Evolutionary conservation across 2,888 invertebrate species (phyloP), one percentile per base, ranked within the genome.

Genomic region (Mythimna albipuncta): DNA sequence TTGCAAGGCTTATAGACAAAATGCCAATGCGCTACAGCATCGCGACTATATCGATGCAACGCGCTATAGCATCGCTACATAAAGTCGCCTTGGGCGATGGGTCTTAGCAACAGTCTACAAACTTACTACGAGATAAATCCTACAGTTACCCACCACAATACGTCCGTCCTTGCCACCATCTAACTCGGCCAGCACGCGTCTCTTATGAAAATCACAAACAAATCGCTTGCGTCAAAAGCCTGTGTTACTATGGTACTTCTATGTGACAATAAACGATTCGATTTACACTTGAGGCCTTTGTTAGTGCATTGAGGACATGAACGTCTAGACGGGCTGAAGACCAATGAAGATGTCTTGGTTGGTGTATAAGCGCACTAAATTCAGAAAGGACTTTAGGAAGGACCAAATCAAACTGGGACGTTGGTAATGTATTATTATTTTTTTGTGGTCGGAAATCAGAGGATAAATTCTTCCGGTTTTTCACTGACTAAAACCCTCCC

Each of bases 131-230:
- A 81, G 66, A 78, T 75, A 74, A 72, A 65, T 35, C 65, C 13
- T n/a, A 54, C 63, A 57, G 58, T 52, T 65, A 77, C n/a, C 47
- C 73, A 61, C 50, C 70, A 74, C 67, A 77, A 75, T 79, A 79
- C 69, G 65, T 5, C 32, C 66, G 81, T 72, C 83, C 83, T 82
- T 72, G 78, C 62, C 55, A 21, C 19, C 52, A 64, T 66, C 82
- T 64, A 87, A 87, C 88, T 55, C 70, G 70, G 52, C 63, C 54
- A 75, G 83, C 86, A 86, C 88, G 87, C 79, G 26, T 69, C 63
- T 62, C 72, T 81, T 79, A 87, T 87, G 77, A 85, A 66, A 72
- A 79, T 72, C 68, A 74, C 87, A 87, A 86, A 87, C 73, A 87
- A 55, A 26, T 55, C 62, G n/a, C n/a, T 80, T 81, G 82, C 81